Evolutionary conservation across 2,113 vertebrate genomes (phyloP).

Genomic region (Saguinus midas): DNA sequence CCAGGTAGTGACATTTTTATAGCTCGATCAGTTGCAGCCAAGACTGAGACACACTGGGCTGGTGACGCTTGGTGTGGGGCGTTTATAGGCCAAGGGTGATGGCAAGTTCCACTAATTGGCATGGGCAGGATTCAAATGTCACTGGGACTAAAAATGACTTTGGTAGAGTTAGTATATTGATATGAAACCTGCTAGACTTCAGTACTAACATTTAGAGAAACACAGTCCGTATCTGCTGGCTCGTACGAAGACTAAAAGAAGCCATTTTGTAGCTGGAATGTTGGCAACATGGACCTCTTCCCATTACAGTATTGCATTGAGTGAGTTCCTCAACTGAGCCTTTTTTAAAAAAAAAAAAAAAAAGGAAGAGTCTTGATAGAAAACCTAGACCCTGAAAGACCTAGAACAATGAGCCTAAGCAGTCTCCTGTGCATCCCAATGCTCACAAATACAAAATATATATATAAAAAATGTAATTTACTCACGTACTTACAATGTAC

Average conservation of each 20-base stretch:
- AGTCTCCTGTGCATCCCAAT: not conserved
- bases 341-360: not conserved
- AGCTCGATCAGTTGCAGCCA: not conserved
- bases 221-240: not conserved
- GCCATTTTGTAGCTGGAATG: not conserved
- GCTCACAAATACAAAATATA: not conserved
- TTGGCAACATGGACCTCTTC: not conserved
- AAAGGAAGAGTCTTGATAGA: not conserved
- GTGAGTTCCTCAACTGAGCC: not conserved
- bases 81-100: not conserved
- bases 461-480: not conserved
- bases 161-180: not conserved
- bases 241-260: not conserved
- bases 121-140: not conserved
- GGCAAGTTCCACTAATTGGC: not conserved
- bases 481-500: not conserved
- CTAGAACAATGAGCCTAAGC: not conserved
- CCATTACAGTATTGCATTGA: not conserved
- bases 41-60: not conserved
- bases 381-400: not conserved
- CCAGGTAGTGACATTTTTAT: not conserved
- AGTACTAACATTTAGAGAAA: not conserved
- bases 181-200: not conserved
- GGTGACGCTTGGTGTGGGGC: accelerated
- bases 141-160: not conserved